Base-by-base conservation (phyloP, 1,140 invertebrate genomes). In the Nymphalis io region DNA sequence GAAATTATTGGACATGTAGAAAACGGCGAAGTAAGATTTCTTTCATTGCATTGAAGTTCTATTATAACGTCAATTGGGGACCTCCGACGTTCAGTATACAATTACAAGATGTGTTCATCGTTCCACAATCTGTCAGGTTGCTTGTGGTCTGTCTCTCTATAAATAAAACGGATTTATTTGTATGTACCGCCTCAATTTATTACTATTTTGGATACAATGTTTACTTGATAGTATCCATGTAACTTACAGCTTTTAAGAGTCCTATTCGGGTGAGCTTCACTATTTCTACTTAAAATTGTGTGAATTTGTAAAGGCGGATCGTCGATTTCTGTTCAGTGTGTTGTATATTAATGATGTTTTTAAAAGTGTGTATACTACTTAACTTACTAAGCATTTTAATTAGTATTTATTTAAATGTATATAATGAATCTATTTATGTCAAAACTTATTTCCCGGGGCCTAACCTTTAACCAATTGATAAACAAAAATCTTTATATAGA, bases 71-170 rank as follows among this genome's bases (percentile, higher is more conserved):
- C 84, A 88, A 87, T 83, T 84, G 60, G 74, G 72, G 80, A 82
- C 84, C 83, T 75, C 79, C 86, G 64, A 58, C 65, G 67, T 62
- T 65, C 75, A 70, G 81, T 84, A 80, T 86, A 82, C 80, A 82
- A 82, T 86, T 85, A 87, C 83, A 78, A 82, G 85, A 87, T 80
- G 82, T 89, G 84, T 89, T 87, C 83, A 86, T 88, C 75, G 75
- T 68, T 59, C 70, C 53, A 71, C 83, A 82, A 87, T 89, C 85
- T 84, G 87, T 89, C 85, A 80, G 79, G 57, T 48, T 40, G 61
- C 57, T 48, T 38, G 63, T 46, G 38, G 15, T 57, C 64, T 64
- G 59, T 78, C 78, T 70, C 66, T 60, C 68, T 81, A 82, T 87
- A 86, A 86, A 87, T 82, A 87, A 82, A 76, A 63, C 39, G 74